Base-by-base conservation (phyloP, 1,140 invertebrate genomes). In the Calephelis nemesis region DNA sequence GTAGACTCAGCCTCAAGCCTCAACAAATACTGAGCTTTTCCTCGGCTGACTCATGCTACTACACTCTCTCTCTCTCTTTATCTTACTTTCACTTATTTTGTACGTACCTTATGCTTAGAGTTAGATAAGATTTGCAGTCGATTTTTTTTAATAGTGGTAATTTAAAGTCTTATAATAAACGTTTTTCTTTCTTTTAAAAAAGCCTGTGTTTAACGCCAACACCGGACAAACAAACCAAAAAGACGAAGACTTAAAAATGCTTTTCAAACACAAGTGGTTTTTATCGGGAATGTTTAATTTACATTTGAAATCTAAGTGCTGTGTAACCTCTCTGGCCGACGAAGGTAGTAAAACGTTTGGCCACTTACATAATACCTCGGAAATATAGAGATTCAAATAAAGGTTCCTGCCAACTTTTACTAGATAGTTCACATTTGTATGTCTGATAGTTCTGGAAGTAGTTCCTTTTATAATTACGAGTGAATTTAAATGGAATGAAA, bases 321-420 rank as follows among this genome's bases (percentile, higher is more conserved):
- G 63, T 66, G 62, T 66, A 68, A 66, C 12, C 50, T 67, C 48
- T 64, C 50, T 52, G 69, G 45, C 68, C 66, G 62, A 68, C 68
- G 70, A 48, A 68, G 54, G 66, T 65, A 70, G 72, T 72, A 72
- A 74, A 74, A 74, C 65, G 63, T 68, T 70, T 68, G 60, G 69
- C 69, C 58, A 62, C 65, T 19, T 62, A 70, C 65, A 65, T 72
- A 69, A 68, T 62, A 48, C 66, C 68, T 48, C 19, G 42, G 9
- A 4, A 19, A 54, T 58, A 54, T 45, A 48, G 42, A 67, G 68
- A 71, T 75, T 67, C 70, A 70, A 71, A 73, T 69, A 30, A 47
- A 47, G 40, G 66, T 64, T 73, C 64, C 67, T 52, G 69, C 63
- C 54, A 66, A 65, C 62, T 52, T 40, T 54, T 40, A 12, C 45